Conservation (phyloP, 92 coral and sea anemone species). For the Montipora capitata region DNA sequence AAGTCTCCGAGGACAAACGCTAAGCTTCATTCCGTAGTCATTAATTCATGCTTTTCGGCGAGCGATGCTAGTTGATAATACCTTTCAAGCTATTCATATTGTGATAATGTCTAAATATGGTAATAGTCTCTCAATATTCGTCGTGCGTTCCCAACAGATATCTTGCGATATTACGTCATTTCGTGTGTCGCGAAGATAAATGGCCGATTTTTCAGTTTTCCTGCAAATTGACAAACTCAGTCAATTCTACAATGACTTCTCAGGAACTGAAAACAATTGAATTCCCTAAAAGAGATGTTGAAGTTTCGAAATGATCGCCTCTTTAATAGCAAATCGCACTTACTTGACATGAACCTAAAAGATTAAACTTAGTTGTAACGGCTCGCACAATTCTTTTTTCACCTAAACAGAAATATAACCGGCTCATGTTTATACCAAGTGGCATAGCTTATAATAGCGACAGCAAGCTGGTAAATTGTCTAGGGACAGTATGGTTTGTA, state of each 20-base stretch:
- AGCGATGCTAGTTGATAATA: conserved; percentile 18
- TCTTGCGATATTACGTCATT: conserved; percentile 20
- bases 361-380: conserved; percentile 24
- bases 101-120: conserved; percentile 33
- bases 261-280: not conserved
- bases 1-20: not conserved
- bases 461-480: conserved; percentile 9
- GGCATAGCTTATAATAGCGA: conserved; percentile 1
- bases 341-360: not conserved
- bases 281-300: conserved; percentile 15
- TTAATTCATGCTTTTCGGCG: conserved; percentile 10
- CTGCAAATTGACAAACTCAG: not conserved
- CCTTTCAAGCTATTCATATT: conserved; percentile 24
- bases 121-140: conserved; percentile 17
- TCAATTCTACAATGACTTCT: conserved; percentile 3
- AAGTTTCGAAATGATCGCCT: conserved; percentile 19
- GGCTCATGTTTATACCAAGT: not conserved
- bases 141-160: conserved; percentile 20
- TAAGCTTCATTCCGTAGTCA: conserved; percentile 19
- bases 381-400: conserved; percentile 11
- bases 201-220: conserved; percentile 29
- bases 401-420: not conserved
- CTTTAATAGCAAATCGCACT: conserved; percentile 13
- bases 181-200: conserved; percentile 30
- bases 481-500: not conserved